phyloP scores from a whole-genome alignment of 2,113 vertebrate genomes.

The Cyprinus carpio region DNA sequence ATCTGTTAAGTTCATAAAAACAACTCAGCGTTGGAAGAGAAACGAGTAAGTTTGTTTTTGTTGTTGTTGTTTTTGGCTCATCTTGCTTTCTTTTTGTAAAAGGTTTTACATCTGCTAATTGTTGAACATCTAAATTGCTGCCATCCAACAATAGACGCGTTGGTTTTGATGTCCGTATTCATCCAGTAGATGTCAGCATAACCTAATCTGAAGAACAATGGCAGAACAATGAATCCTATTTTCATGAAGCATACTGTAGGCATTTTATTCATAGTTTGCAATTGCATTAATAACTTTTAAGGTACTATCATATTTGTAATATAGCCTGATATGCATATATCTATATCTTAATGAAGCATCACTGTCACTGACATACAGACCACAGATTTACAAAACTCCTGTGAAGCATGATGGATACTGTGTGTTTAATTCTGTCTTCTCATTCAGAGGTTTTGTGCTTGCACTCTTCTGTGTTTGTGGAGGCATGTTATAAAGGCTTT shows the following conservation, averaged over 20 bases:
- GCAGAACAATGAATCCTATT: neutral
- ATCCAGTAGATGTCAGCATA: constrained; percentile 52
- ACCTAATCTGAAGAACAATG: neutral
- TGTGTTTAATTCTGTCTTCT: neutral
- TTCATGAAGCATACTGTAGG: neutral
- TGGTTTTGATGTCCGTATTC: neutral
- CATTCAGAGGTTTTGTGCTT: neutral
- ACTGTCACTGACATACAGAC: constrained; percentile 21
- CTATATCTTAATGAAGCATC: constrained; percentile 21
- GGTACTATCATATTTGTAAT: neutral
- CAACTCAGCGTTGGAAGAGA: neutral
- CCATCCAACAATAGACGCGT: neutral
- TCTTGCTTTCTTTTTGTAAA: neutral
- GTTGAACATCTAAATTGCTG: neutral
- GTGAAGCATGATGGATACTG: neutral
- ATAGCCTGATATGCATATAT: too few species aligned
- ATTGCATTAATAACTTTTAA: neutral
- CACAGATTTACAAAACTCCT: constrained; percentile 2
- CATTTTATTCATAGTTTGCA: neutral
- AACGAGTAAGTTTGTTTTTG: neutral
- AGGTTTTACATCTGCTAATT: neutral
- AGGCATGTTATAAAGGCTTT: too few species aligned
- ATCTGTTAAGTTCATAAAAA: neutral
- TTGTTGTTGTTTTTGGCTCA: neutral
- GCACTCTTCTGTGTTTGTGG: neutral